These are phyloP conservation scores for Drosophila aff. DNA, from an alignment of 1,140 invertebrate species.

Conservation along the genomic window DNA sequence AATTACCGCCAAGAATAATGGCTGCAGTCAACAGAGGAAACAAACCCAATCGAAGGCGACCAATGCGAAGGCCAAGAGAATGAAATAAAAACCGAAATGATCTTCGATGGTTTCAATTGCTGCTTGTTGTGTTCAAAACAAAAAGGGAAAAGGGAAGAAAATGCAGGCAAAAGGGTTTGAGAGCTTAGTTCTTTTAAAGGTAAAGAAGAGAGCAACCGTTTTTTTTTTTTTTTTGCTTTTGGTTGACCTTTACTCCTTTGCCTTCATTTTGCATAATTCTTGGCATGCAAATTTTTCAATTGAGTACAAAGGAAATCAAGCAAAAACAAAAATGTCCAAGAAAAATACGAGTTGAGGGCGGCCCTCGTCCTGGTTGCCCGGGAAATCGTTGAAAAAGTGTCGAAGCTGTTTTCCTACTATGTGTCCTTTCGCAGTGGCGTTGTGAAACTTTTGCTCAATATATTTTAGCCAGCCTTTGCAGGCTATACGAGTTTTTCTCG, in stretches of 20 bases:
- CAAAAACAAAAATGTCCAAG: conserved; percentile 67
- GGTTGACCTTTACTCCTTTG: conserved; percentile 29
- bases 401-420: conserved; percentile 56
- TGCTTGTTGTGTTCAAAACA: conserved; percentile 51
- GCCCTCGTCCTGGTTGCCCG: conserved; percentile 40
- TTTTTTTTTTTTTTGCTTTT: conserved; percentile 22
- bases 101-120: conserved; percentile 72
- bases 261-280: conserved; percentile 73
- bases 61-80: conserved; percentile 51
- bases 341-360: conserved; percentile 21
- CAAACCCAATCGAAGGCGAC: conserved; percentile 50
- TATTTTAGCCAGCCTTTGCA: conserved; percentile 63
- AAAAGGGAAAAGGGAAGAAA: not conserved
- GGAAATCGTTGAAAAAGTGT: conserved; percentile 71
- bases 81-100: conserved; percentile 58
- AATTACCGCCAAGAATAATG: conserved; percentile 80
- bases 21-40: conserved; percentile 44
- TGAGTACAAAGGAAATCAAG: conserved; percentile 72
- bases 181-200: conserved; percentile 3
- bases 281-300: conserved; percentile 82
- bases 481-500: conserved; percentile 20
- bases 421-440: conserved; percentile 20
- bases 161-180: not conserved
- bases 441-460: conserved; percentile 65
- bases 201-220: conserved; percentile 62